A percentile compares a stretch with the other conserved stretches of the same genome.
Conservation (phyloP, 1,140 invertebrate species). For the Scaptomyza pallida region DNA sequence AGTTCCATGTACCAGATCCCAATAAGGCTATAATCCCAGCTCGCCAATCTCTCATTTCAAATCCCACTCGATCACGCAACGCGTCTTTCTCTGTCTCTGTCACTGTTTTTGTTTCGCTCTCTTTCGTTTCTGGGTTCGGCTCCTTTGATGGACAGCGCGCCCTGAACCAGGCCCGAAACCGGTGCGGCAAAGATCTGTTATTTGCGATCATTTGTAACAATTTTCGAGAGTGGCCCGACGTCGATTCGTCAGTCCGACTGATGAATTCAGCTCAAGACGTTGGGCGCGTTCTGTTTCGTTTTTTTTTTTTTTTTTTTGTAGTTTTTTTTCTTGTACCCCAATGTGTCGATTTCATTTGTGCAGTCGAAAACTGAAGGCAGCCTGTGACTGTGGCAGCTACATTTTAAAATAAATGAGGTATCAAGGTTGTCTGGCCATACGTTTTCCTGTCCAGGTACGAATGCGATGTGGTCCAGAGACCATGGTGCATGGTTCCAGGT, state of each 20-base stretch:
- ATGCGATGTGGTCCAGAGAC: constrained; percentile 18
- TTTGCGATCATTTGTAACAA: constrained; percentile 84
- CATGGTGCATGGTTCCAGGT: constrained; percentile 23
- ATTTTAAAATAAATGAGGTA: constrained; percentile 83
- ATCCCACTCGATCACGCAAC: constrained; percentile 59
- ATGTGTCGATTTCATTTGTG: constrained; percentile 82
- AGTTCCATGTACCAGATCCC: constrained; percentile 10
- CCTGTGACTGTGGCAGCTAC: constrained; percentile 50
- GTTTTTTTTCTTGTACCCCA: constrained; percentile 31
- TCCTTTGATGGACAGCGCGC: constrained; percentile 73
- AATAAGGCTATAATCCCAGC: constrained; percentile 28
- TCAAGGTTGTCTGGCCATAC: constrained; percentile 82
- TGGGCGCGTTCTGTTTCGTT: constrained; percentile 33
- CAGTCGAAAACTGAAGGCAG: constrained; percentile 38
- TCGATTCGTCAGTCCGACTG: constrained; percentile 55
- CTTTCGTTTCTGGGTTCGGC: constrained; percentile 49
- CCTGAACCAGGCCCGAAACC: constrained; percentile 18
- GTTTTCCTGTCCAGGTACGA: constrained; percentile 68
- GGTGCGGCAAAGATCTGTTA: constrained; percentile 83
- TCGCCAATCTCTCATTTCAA: constrained; percentile 35
- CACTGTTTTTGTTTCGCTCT: background rate
- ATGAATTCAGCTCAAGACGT: constrained; percentile 51
- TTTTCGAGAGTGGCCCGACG: constrained; percentile 71
- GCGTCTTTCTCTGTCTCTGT: constrained; percentile 20
- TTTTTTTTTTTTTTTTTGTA: constrained; percentile 46